phyloP scores from a whole-genome alignment of 2,797 vertebrate genomes.

The Leucoraja ocellata region DNA sequence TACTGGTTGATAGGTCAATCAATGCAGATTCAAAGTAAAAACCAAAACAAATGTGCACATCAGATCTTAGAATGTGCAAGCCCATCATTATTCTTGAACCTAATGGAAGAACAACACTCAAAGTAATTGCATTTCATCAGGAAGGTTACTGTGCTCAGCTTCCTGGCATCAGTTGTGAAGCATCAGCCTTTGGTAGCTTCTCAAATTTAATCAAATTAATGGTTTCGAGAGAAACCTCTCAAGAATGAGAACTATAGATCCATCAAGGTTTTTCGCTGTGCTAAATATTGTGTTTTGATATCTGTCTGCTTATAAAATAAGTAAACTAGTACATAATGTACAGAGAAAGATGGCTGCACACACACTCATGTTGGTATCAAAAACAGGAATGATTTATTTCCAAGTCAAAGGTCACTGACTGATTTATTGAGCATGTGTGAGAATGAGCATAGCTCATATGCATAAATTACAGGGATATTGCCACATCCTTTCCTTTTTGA shows the following conservation, averaged over 20 bases:
- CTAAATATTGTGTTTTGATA: neutral
- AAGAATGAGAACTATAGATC: neutral
- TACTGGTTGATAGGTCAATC: too few relatives aligned
- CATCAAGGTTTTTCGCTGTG: neutral
- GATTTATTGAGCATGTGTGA: too few relatives aligned
- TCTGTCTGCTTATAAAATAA: too few relatives aligned
- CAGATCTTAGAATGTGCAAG: neutral
- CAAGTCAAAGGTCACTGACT: too few relatives aligned
- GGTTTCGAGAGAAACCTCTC: neutral
- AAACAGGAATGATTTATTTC: too few relatives aligned
- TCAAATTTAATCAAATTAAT: neutral
- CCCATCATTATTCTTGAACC: neutral
- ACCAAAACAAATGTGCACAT: neutral
- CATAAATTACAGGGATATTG: too few relatives aligned
- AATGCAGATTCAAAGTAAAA: neutral
- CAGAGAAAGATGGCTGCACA: too few relatives aligned
- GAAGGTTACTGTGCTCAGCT: neutral
- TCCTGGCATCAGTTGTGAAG: neutral
- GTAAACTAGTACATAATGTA: too few relatives aligned
- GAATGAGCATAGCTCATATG: too few relatives aligned
- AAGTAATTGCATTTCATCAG: neutral
- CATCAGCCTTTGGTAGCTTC: neutral
- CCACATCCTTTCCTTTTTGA: too few relatives aligned
- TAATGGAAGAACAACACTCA: neutral
- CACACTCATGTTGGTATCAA: too few relatives aligned